These are phyloP conservation scores for Panurus biarmicus DNA, from an alignment of 2,113 vertebrate genomes.

Conservation along the genomic window DNA sequence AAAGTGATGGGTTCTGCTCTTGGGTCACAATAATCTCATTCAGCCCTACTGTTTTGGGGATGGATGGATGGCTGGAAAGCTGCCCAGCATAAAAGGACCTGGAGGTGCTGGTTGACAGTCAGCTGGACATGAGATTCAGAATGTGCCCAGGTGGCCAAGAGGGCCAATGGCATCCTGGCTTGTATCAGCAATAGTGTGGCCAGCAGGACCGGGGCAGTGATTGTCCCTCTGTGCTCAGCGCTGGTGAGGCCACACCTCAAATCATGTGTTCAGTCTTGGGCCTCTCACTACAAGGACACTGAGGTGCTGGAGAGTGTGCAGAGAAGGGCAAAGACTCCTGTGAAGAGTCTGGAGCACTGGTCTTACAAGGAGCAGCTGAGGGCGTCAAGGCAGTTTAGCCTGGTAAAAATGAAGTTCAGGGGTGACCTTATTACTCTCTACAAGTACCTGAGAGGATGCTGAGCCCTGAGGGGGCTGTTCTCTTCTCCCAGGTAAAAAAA, in stretches of 20 bases:
- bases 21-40: not conserved
- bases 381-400: not conserved
- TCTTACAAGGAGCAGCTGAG: not conserved
- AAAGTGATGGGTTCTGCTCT: not conserved
- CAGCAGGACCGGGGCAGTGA: not conserved
- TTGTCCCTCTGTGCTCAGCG: fast-evolving
- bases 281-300: not conserved
- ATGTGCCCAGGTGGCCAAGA: not conserved
- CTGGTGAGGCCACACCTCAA: not conserved
- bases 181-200: not conserved
- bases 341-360: not conserved
- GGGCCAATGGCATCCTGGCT: not conserved
- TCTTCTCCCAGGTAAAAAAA: not conserved
- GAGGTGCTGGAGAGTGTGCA: not conserved
- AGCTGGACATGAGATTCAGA: not conserved
- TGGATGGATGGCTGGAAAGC: not conserved
- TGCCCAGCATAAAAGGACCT: not conserved
- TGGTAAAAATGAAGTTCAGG: not conserved
- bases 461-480: not conserved
- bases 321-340: not conserved
- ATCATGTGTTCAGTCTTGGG: not conserved
- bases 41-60: not conserved
- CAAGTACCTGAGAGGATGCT: not conserved
- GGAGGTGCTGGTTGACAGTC: not conserved
- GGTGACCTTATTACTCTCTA: not conserved